Conservation (phyloP, 1,140 invertebrate species). For the Aphaenogaster ashmeadi region DNA sequence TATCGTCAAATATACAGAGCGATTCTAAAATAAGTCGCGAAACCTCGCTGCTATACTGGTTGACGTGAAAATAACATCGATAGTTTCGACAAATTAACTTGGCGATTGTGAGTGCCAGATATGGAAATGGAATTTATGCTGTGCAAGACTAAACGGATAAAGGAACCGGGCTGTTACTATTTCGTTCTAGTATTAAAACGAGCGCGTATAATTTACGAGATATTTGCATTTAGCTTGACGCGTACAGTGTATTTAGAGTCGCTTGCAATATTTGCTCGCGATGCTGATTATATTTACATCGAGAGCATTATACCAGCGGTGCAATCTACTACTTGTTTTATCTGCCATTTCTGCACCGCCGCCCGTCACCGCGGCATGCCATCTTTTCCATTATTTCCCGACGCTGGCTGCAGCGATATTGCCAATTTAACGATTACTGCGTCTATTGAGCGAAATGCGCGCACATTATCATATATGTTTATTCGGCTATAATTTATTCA, state of each 20-base stretch:
- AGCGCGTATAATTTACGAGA: conserved; percentile 34
- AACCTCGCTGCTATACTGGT: background rate
- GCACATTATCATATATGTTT: conserved; percentile 19
- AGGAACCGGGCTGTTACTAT: background rate
- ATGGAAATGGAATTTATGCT: background rate
- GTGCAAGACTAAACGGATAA: conserved; percentile 9
- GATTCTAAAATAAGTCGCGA: background rate
- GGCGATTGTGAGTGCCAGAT: background rate
- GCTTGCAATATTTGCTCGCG: conserved; percentile 48
- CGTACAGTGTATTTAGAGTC: conserved; percentile 38
- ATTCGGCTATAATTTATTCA: conserved; percentile 67
- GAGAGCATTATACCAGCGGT: conserved; percentile 29
- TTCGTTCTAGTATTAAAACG: conserved; percentile 43
- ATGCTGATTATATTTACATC: conserved; percentile 61
- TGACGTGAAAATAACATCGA: background rate
- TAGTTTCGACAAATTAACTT: background rate
- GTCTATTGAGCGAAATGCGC: conserved; percentile 27
- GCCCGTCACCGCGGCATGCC: background rate
- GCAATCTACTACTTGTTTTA: conserved; percentile 26
- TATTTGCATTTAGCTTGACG: conserved; percentile 60
- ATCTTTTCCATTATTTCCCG: conserved; percentile 39
- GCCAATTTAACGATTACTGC: conserved; percentile 38
- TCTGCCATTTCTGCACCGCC: background rate
- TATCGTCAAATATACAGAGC: background rate
- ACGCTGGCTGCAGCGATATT: background rate